Base-by-base conservation (phyloP, 2,888 invertebrate genomes). In the Myopa testacea region DNA sequence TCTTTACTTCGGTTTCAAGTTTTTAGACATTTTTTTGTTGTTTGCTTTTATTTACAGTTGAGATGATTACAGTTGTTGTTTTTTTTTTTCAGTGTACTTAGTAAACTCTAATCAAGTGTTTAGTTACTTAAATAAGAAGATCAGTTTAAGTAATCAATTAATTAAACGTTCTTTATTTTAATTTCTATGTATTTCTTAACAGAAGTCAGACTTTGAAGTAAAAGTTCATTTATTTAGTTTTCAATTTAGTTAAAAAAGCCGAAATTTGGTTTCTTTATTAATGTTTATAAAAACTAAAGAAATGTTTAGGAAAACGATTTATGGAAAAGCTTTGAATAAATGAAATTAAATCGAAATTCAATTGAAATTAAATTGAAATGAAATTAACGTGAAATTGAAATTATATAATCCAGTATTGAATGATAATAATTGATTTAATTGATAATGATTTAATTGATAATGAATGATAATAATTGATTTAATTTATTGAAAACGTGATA, bases 281-380 rank as follows among this genome's bases (percentile, higher is more conserved):
- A 75, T 26, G 26, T 26, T 26, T 75, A 74, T 74, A 76, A 14
- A 74, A 75, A 62, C 26, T 2, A 26, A 26, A 26, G 26, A 26
- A 26, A 26, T 26, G 26, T 26, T 26, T 26, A 26, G 2, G 26
- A 26, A 26, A 26, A 26, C 1, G 2, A 26, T 26, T 26, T 2
- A 26, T 26, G 26, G 26, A 26, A 26, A 78, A 55, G 71, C 72
- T 77, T 70, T 75, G 69, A 75, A 80, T 78, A 77, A 68, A 73
- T 73, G 68, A 70, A 72, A 40, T 52, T 75, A 70, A n/a, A 40
- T 58, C 62, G 62, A 75, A 70, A 19, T 74, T 40, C 71, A 55
- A 40, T 45, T 45, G 6, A 45, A 45, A 45, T 45, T 45, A 45
- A 45, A 45, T 8, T 45, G 6, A 45, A 45, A 45, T 45, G 10